Evolutionary conservation across 1,140 invertebrate genomes (phyloP).

Genomic region (Rhagoletis pomonella): DNA sequence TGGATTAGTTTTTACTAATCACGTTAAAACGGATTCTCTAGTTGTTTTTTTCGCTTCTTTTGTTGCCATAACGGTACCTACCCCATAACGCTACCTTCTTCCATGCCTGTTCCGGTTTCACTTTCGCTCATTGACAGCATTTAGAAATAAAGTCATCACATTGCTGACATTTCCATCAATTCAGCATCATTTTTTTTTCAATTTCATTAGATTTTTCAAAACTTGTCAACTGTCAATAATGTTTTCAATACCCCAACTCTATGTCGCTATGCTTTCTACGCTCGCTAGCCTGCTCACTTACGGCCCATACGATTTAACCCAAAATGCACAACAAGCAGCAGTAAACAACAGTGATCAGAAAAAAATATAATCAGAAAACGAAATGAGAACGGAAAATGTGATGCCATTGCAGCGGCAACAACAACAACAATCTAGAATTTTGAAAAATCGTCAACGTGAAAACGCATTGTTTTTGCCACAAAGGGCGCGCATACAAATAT

Average conservation of each 20-base stretch:
- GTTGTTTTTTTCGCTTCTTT: background rate
- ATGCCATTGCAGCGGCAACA: background rate
- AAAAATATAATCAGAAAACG: background rate
- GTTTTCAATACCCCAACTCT: background rate
- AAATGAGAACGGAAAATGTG: background rate
- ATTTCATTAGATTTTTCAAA: constrained; percentile 42
- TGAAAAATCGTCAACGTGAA: constrained; percentile 4
- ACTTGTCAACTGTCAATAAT: constrained; percentile 55
- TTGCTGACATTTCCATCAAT: constrained; percentile 45
- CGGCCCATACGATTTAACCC: background rate
- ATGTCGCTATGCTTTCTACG: background rate
- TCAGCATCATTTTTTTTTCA: constrained; percentile 2
- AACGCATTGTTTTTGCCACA: constrained; percentile 55
- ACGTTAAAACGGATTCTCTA: constrained; percentile 11
- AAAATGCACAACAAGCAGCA: constrained; percentile 27
- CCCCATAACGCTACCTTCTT: background rate
- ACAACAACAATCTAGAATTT: background rate
- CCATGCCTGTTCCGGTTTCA: constrained; percentile 17
- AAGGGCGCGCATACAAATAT: constrained; percentile 66
- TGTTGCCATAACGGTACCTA: background rate
- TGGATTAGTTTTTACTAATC: constrained; percentile 31
- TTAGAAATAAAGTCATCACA: constrained; percentile 46
- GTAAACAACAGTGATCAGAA: background rate
- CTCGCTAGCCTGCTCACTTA: no score
- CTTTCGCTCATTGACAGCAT: constrained; percentile 32